These are phyloP conservation scores for Dipodomys merriami DNA, from an alignment of 2,113 vertebrate genomes.

Conservation along the genomic window DNA sequence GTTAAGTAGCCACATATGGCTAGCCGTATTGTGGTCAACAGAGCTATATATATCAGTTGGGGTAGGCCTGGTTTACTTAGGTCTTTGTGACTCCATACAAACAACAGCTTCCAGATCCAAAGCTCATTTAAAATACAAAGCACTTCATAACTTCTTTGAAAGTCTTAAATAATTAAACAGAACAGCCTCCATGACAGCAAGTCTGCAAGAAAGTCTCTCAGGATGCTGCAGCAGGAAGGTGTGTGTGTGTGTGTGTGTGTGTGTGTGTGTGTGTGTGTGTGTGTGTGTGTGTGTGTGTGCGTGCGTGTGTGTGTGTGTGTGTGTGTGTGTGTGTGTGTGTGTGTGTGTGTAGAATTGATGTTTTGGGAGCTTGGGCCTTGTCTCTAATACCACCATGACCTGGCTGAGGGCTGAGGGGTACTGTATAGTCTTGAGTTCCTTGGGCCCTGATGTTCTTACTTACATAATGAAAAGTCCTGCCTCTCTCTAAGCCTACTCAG, in stretches of 20 bases:
- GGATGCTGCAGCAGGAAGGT: neutral
- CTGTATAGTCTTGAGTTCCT: neutral
- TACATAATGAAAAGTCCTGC: neutral
- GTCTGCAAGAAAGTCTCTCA: slow-evolving; percentile 35
- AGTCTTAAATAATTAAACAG: slow-evolving; percentile 62
- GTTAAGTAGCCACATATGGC: neutral
- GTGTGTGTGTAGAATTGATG: neutral
- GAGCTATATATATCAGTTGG: neutral
- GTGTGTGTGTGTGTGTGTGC: neutral
- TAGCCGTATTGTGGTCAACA: neutral
- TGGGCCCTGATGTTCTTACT: neutral
- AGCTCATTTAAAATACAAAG: slow-evolving; percentile 44
- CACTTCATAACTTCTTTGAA: slow-evolving; percentile 20
- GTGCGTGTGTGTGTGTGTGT: too few relatives aligned
- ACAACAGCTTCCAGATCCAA: neutral
- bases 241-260: too few relatives aligned
- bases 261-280: too few relatives aligned
- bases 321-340: too few relatives aligned
- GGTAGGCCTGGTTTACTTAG: neutral
- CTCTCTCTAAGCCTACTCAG: neutral
- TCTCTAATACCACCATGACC: neutral
- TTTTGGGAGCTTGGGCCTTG: neutral
- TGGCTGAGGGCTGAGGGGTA: neutral
- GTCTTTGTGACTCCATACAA: neutral
- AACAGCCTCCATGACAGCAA: neutral